Evolutionary conservation across 2,888 invertebrate genomes (phyloP), one percentile per base, ranked within the genome.

Genomic region (Ormia ochracea): DNA sequence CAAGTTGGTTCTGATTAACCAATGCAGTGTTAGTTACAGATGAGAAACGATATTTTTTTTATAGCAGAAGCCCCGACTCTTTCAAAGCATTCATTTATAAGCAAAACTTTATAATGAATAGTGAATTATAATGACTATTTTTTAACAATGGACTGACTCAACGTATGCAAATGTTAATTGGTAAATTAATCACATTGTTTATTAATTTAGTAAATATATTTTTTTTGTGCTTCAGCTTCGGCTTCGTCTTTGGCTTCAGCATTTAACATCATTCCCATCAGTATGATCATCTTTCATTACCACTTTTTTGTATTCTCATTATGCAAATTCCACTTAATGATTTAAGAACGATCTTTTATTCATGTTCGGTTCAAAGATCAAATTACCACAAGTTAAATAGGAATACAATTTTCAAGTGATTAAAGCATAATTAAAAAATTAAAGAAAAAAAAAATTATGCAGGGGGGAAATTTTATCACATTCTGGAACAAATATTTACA

Each of bases 161-260:
- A 58, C 50, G 38, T 66, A 79, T 72, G 80, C 85, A 87, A 75
- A 80, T 76, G 80, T 89, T 89, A 88, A 88, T 88, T 89, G 88
- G 87, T 89, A 89, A 88, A 88, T 88, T 89, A 89, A 89, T 88
- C 84, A 85, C 86, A 84, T 88, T 88, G 89, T 89, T 89, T 89
- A 88, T 89, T 88, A 89, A 88, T 88, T 88, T 88, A 87, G 82
- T 82, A 78, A 33, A 74, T 68, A 63, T 56, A 21, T 56, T n/a
- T n/a, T n/a, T n/a, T n/a, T n/a, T n/a, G n/a, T n/a, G n/a, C n/a
- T n/a, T n/a, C n/a, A n/a, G 33, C 26, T 69, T 65, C 43, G 38
- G 69, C 65, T 73, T 61, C 36, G 56, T 28, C 45, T 54, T n/a
- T 54, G 59, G 33, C 56, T 63, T 48, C 61, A 69, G n/a, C 50